Evolutionary conservation across 2,113 vertebrate species (phyloP).

Genomic region (Antennarius striatus): DNA sequence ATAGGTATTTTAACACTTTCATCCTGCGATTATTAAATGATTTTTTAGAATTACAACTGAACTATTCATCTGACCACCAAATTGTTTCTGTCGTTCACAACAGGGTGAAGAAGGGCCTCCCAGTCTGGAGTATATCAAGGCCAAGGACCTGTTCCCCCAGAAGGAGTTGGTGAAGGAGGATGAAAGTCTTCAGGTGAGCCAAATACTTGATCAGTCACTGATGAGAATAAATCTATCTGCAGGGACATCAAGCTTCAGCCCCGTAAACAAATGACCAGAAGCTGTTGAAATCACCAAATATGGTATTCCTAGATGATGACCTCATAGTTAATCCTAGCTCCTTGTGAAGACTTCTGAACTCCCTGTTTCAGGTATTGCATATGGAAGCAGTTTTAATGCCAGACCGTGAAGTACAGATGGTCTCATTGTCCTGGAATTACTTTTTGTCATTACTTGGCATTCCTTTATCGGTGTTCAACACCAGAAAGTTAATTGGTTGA

Average conservation of each 20-base stretch:
- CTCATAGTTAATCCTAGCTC: constrained; percentile 1
- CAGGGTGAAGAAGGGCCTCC: constrained; percentile 99
- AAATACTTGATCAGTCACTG: neutral
- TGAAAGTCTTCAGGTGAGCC: constrained; percentile 90
- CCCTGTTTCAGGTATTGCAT: neutral
- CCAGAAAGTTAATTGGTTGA: neutral
- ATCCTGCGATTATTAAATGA: too few relatives aligned
- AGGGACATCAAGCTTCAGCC: neutral
- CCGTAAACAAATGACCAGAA: too few relatives aligned
- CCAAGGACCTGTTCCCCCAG: constrained; percentile 98
- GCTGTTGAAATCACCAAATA: neutral
- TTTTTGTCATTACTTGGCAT: neutral
- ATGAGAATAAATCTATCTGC: neutral
- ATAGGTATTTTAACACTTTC: neutral
- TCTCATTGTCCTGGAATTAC: neutral
- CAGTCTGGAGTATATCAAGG: constrained; percentile 99
- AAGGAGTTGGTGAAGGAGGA: constrained; percentile 98
- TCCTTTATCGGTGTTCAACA: neutral
- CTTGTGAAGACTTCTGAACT: neutral
- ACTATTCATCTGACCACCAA: constrained; percentile 4
- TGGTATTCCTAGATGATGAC: constrained; percentile 8
- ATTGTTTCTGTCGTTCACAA: constrained; percentile 41
- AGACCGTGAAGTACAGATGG: neutral
- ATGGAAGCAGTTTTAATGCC: neutral
- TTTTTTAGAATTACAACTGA: too few relatives aligned